Base-by-base conservation (phyloP, 2,888 invertebrate species). In the Mactromeris polynyma region DNA sequence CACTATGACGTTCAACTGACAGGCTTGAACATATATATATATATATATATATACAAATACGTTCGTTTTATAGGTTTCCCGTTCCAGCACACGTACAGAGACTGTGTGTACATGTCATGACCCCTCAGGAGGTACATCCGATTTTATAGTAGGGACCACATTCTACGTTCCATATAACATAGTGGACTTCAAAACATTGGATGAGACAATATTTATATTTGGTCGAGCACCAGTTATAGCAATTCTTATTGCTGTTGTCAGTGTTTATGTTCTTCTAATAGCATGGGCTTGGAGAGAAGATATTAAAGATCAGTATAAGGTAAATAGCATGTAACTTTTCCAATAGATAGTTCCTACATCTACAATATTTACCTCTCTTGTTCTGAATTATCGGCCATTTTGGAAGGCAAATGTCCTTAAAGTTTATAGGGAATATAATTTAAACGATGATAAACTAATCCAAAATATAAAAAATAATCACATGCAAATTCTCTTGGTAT, bases 141-240 rank as follows among this genome's bases (percentile, higher is more conserved):
- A 73, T 17, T 87, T 90, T 69, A 92, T 90, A 21, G 93, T 93
- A 54, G 92, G 93, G 6, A 92, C 94, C 21, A 96, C 96, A 36
- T 96, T 96, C 85, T 93, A 92, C 58, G 94, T 96, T 0, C 94
- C 96, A 69, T 96, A 96, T 1, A 97, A 97, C 93, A 94, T 95
- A 9, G 96, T 97, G 9, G 95, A 97, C 94, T 97, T 97, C 93
- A 92, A 93, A 40, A 95, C 95, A 31, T 36, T 79, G 31, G 82
- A 83, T 19, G 58, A n/a, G 2, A 33, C 46, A 38, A 31, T 17
- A 2, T 51, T 51, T 26, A 17, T 69, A 21, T 38, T 84, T 11
- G 90, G 90, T 0, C 89, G 93, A 46, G 88, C 81, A 9, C 85
- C 89, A 6, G 92, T 92, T 0, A 81, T 91, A 17, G 90, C 85